A percentile compares a stretch with the other conserved stretches of the same genome.
These are phyloP conservation scores for Ecliptopera silaceata DNA, from an alignment of 2,888 invertebrate genomes.

Conservation along the genomic window DNA sequence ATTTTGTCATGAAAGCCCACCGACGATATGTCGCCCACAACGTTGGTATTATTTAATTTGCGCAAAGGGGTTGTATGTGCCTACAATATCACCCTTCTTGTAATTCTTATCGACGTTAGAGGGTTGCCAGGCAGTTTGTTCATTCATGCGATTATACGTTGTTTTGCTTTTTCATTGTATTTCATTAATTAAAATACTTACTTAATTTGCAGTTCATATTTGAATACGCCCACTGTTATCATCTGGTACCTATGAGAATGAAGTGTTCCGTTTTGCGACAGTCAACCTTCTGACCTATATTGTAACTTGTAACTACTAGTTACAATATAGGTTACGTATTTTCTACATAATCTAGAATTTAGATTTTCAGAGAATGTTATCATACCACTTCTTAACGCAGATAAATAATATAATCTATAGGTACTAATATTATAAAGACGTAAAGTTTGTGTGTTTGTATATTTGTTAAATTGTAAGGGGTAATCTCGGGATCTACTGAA, in stretches of 20 bases:
- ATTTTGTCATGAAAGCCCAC: neutral
- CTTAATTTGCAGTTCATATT: neutral
- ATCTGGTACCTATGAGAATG: slow-evolving; percentile 12
- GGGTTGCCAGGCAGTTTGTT: slow-evolving; percentile 49
- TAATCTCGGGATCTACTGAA: too few relatives aligned
- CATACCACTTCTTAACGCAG: too few relatives aligned
- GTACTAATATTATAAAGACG: too few relatives aligned
- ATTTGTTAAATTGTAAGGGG: too few relatives aligned
- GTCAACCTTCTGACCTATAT: slow-evolving; percentile 27
- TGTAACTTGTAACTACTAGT: slow-evolving; percentile 8
- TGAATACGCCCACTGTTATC: slow-evolving; percentile 28
- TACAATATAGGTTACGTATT: neutral
- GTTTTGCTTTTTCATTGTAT: neutral
- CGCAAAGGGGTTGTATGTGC: slow-evolving; percentile 47
- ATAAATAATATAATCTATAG: too few relatives aligned
- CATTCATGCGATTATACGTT: neutral
- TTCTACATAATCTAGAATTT: slow-evolving; percentile 12
- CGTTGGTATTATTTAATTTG: slow-evolving; percentile 39
- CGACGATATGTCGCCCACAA: slow-evolving; percentile 28
- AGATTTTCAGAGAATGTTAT: too few relatives aligned
- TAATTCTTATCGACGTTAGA: slow-evolving; percentile 55
- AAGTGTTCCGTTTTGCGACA: slow-evolving; percentile 17
- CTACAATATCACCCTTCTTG: slow-evolving; percentile 53
- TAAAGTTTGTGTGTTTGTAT: too few relatives aligned
- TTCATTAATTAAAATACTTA: too few relatives aligned